Evolutionary conservation across 2,888 invertebrate genomes (phyloP).

Genomic region (Apodemia hepburni): DNA sequence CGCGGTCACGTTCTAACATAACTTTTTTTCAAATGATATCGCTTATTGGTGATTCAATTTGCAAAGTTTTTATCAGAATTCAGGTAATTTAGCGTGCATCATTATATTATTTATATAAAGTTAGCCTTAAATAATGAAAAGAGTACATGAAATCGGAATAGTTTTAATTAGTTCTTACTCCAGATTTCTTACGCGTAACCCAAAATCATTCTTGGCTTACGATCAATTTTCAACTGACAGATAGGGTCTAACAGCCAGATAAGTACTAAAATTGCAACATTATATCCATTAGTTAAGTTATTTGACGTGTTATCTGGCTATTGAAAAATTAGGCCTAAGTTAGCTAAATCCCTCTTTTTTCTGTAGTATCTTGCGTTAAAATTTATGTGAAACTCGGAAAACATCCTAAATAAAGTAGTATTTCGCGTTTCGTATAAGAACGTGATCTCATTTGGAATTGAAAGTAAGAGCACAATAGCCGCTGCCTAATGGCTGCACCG

Average conservation of each 20-base stretch:
- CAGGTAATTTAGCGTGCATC: not conserved
- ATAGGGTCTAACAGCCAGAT: too few relatives aligned
- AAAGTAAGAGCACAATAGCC: conserved; percentile 12
- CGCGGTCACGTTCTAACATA: conserved; percentile 18
- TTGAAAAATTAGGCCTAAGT: too few relatives aligned
- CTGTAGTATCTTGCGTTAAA: not conserved
- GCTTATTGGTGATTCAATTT: conserved; percentile 18
- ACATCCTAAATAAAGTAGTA: not conserved
- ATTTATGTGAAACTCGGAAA: not conserved
- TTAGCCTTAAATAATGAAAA: not conserved
- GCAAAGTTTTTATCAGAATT: not conserved
- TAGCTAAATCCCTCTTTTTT: not conserved
- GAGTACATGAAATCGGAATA: too few relatives aligned
- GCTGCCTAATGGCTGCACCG: conserved; percentile 5
- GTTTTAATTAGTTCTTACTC: too few relatives aligned
- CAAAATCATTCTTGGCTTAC: too few relatives aligned
- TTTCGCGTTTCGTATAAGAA: conserved; percentile 6
- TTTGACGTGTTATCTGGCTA: too few relatives aligned
- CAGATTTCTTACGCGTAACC: too few relatives aligned
- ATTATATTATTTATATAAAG: not conserved
- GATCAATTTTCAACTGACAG: too few relatives aligned
- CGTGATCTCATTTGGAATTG: conserved; percentile 15
- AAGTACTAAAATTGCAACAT: too few relatives aligned
- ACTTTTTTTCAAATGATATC: conserved; percentile 12
- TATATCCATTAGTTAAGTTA: too few relatives aligned